A percentile compares a stretch with the other conserved stretches of the same genome.
These are phyloP conservation scores for Tragelaphus scriptus DNA, from an alignment of 2,113 vertebrate species.

Conservation along the genomic window DNA sequence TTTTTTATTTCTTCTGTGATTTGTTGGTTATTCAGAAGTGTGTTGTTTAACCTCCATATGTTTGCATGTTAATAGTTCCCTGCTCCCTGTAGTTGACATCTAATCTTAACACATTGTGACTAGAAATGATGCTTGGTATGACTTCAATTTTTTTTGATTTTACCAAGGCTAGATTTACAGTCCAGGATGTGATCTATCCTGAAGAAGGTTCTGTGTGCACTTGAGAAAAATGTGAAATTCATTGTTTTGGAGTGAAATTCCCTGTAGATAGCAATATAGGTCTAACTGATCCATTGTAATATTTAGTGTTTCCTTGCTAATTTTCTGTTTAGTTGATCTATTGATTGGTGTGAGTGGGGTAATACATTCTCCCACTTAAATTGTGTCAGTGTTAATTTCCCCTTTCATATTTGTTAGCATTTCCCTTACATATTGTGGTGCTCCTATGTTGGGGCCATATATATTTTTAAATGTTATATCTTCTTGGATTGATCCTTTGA, in stretches of 20 bases:
- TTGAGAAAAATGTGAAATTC: not conserved
- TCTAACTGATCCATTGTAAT: not conserved
- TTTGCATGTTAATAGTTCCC: not conserved
- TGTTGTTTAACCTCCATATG: not conserved
- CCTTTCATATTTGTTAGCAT: not conserved
- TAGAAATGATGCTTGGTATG: not conserved
- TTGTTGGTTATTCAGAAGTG: not conserved
- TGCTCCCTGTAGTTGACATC: not conserved
- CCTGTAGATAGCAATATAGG: not conserved
- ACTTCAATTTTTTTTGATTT: not conserved
- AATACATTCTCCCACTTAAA: not conserved
- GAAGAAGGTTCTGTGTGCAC: not conserved
- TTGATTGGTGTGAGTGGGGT: not conserved
- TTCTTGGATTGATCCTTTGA: not conserved
- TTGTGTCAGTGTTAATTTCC: not conserved
- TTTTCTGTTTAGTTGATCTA: not conserved
- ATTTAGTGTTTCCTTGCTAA: not conserved
- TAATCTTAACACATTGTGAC: not conserved
- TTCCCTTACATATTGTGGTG: not conserved
- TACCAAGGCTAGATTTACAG: not conserved
- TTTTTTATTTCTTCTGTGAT: not conserved
- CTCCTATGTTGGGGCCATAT: not conserved
- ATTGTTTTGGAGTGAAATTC: not conserved
- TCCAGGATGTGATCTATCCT: not conserved
- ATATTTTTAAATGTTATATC: not conserved